Percentiles rank a stretch among this genome's conserved stretches.
Conservation (phyloP, 2,888 invertebrate genomes). For the Eupithecia insigniata region DNA sequence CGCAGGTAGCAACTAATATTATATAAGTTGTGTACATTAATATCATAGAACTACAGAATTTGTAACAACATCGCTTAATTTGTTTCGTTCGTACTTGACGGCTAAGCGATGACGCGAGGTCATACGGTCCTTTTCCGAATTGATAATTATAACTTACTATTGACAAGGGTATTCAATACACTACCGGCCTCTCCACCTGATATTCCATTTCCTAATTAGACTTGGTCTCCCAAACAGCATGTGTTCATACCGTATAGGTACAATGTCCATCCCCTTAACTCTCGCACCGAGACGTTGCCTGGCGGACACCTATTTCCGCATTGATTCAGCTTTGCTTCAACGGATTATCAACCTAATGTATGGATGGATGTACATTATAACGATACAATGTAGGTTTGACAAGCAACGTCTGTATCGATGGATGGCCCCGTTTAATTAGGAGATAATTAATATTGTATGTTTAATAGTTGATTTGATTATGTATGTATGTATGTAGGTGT, state of each 20-base stretch:
- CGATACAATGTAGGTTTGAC: background rate
- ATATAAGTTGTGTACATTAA: too few species aligned
- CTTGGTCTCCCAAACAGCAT: background rate
- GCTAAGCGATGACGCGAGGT: background rate
- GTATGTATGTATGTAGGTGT: background rate
- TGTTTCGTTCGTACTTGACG: too few species aligned
- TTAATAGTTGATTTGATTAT: constrained; percentile 4
- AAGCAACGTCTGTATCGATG: constrained; percentile 45
- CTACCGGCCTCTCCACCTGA: background rate
- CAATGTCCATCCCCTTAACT: background rate
- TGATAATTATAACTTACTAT: background rate
- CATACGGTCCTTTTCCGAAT: background rate
- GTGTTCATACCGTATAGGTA: background rate
- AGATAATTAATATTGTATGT: constrained; percentile 75
- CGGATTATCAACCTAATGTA: constrained; percentile 31
- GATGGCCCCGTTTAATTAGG: constrained; percentile 67
- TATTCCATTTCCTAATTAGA: background rate
- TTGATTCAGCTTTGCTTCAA: constrained; percentile 31
- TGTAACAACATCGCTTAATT: too few species aligned
- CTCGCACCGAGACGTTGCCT: background rate
- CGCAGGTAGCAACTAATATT: too few species aligned
- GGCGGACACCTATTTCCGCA: constrained; percentile 21
- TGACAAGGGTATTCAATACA: background rate
- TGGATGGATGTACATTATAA: constrained; percentile 2
- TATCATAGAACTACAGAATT: too few species aligned